A percentile compares a stretch with the other conserved stretches of the same genome.
These are phyloP conservation scores for Nasonia vitripennis DNA, from an alignment of 1,140 invertebrate species.

Conservation along the genomic window DNA sequence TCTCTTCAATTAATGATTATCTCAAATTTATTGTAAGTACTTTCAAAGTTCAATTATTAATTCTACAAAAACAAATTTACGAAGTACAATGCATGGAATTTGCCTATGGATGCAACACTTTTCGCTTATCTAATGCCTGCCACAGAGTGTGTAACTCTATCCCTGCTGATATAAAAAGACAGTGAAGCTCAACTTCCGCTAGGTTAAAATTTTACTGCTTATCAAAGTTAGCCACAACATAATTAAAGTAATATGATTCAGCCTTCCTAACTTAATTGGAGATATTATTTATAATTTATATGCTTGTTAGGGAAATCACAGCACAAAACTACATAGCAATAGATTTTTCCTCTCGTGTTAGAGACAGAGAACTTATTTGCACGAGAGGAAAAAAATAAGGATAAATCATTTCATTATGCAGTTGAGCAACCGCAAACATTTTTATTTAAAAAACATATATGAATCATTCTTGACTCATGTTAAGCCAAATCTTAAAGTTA, in stretches of 20 bases:
- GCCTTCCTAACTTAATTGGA: neutral
- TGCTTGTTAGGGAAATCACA: neutral
- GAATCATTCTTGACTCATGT: neutral
- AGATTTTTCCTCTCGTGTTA: too few species aligned
- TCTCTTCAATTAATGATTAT: too few species aligned
- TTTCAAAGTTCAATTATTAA: too few species aligned
- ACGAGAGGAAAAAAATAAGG: too few species aligned
- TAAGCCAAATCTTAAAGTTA: neutral
- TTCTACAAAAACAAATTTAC: too few species aligned
- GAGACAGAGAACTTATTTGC: too few species aligned
- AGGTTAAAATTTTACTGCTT: constrained; percentile 14
- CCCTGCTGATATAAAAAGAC: constrained; percentile 25
- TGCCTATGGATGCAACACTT: neutral
- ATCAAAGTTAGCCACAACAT: constrained; percentile 38
- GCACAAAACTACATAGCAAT: too few species aligned
- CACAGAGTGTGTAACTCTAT: constrained; percentile 18
- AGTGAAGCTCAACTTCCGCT: constrained; percentile 12
- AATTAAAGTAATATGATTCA: neutral
- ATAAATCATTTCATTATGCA: too few species aligned
- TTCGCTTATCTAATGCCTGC: constrained; percentile 2
- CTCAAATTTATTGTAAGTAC: too few species aligned
- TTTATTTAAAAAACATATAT: neutral
- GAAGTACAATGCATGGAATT: neutral
- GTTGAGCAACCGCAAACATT: neutral
- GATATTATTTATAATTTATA: neutral